Conservation (phyloP, 2,113 vertebrate genomes). For the Calonectris borealis region DNA sequence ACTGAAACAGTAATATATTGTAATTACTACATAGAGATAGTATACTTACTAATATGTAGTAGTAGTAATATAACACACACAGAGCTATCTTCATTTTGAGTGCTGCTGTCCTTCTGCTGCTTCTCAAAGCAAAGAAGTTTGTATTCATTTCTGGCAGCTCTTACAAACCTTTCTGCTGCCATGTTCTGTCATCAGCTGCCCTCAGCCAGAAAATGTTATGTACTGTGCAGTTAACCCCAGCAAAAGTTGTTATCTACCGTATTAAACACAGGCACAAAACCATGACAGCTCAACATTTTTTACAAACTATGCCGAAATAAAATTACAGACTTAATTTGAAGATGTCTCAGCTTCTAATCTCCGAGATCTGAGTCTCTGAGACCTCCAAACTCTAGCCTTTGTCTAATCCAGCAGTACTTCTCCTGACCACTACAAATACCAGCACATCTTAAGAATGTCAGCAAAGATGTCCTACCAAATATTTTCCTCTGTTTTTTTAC, state of each 20-base stretch:
- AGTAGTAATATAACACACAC: neutral
- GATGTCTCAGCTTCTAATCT: neutral
- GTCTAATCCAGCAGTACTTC: neutral
- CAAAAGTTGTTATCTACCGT: neutral
- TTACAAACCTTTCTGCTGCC: neutral
- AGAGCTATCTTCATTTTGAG: neutral
- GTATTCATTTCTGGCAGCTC: neutral
- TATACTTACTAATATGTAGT: neutral
- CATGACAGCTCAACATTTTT: neutral
- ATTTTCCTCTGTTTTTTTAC: neutral
- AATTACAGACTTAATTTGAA: neutral
- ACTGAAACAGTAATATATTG: neutral
- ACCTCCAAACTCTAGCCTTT: neutral
- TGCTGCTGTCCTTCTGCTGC: neutral
- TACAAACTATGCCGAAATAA: neutral
- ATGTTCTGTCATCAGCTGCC: neutral
- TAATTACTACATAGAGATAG: neutral
- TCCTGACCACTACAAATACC: neutral
- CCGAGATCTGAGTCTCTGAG: neutral
- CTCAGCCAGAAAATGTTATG: neutral
- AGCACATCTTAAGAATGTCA: neutral
- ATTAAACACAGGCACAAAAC: neutral
- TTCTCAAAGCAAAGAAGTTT: neutral
- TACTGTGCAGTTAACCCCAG: neutral
- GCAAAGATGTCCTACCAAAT: neutral